Conservation (phyloP, 2,888 invertebrate species). For the Dryomyza anilis region DNA sequence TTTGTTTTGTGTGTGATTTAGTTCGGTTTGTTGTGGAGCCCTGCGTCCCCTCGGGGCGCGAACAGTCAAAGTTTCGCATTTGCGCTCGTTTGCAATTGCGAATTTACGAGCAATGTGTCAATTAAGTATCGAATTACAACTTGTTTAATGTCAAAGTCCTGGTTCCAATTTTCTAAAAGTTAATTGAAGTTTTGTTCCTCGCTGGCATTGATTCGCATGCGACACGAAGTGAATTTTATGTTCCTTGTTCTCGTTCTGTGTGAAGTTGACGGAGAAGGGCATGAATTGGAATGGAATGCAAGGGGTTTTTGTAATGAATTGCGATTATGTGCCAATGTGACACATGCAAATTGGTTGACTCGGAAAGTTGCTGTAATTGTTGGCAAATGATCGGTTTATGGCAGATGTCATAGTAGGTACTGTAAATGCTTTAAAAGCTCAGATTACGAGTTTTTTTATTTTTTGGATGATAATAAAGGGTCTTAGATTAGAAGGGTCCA, state of each 20-base stretch:
- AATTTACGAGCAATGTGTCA: constrained; percentile 61
- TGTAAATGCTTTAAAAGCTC: no score
- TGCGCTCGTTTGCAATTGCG: constrained; percentile 46
- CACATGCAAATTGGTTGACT: constrained; percentile 27
- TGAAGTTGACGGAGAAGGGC: no score
- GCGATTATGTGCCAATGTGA: constrained; percentile 17
- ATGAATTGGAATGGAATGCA: no score
- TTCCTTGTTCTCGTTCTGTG: background rate
- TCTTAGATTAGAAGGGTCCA: no score
- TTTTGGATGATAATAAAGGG: no score
- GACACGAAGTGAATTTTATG: constrained; percentile 5
- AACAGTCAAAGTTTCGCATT: background rate
- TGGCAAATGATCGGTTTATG: background rate
- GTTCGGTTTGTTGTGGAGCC: background rate
- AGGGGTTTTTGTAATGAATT: constrained; percentile 9
- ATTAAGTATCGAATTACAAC: constrained; percentile 62
- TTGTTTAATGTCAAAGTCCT: constrained; percentile 56
- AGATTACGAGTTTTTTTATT: no score
- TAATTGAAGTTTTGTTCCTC: constrained; percentile 49
- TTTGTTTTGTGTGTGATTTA: background rate
- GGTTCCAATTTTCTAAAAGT: constrained; percentile 38
- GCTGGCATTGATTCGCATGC: constrained; percentile 16
- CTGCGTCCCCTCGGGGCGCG: background rate
- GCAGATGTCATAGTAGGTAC: background rate
- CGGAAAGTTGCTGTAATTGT: background rate